A percentile compares a stretch with the other conserved stretches of the same genome.
These are phyloP conservation scores for Periphyllus acericola DNA, from an alignment of 2,888 invertebrate species.

Conservation along the genomic window DNA sequence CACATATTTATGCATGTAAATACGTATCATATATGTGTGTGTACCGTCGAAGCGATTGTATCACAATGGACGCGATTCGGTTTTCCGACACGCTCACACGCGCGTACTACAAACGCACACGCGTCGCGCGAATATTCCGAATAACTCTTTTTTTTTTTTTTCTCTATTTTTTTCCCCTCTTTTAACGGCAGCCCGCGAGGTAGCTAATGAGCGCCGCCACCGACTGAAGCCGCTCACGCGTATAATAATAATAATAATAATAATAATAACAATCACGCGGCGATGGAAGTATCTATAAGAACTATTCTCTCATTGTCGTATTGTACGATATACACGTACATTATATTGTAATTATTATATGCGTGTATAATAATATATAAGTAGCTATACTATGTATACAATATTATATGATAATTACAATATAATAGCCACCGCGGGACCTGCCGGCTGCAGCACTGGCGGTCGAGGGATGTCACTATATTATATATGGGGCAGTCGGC, in stretches of 20 bases:
- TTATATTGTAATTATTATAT: constrained; percentile 33
- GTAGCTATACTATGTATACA: not conserved
- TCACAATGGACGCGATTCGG: constrained; percentile 12
- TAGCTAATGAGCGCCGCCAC: constrained; percentile 31
- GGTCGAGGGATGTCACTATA: not conserved
- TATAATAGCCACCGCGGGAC: constrained; percentile 1
- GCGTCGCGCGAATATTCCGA: constrained; percentile 17
- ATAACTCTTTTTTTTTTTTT: constrained; percentile 18
- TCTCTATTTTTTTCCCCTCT: not conserved
- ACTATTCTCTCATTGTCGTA: constrained; percentile 4
- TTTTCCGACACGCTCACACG: constrained; percentile 23
- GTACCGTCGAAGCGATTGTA: constrained; percentile 12
- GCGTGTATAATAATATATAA: not conserved
- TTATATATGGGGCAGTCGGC: no score
- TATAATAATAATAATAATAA: not conserved
- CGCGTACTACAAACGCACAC: not conserved
- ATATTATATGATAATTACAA: not conserved
- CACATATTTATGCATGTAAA: not conserved
- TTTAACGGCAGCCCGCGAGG: not conserved
- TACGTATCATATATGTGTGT: not conserved
- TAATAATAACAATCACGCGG: constrained; percentile 38
- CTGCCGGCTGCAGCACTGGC: not conserved
- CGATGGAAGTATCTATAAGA: not conserved
- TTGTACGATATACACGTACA: not conserved
- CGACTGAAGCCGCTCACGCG: not conserved